Evolutionary conservation across 2,888 invertebrate species (phyloP).

Genomic region (Nomada flava): DNA sequence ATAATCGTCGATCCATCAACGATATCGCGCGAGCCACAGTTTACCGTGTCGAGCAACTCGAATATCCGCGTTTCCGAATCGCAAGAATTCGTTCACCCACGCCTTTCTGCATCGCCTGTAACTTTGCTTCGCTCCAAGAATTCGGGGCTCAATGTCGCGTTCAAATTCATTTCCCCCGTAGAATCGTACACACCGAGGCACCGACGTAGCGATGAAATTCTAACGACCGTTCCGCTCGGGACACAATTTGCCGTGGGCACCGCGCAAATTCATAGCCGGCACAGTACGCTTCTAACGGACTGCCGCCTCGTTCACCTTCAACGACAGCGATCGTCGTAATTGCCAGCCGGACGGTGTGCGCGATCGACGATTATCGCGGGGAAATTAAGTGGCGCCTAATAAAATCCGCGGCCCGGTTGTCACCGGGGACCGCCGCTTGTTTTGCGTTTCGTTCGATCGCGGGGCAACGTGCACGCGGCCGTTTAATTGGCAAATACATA

Average conservation of each 20-base stretch:
- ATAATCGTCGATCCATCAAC: constrained; percentile 30
- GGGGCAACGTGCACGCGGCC: background rate
- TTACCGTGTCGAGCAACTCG: constrained; percentile 6
- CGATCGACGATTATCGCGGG: constrained; percentile 19
- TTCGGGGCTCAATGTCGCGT: background rate
- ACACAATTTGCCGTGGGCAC: no score
- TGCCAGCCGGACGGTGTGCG: background rate
- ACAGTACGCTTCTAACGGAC: background rate
- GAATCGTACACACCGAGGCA: no score
- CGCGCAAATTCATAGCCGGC: no score
- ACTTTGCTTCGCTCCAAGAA: background rate
- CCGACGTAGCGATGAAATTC: no score
- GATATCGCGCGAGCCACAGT: constrained; percentile 6
- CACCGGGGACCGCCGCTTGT: background rate
- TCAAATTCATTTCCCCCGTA: no score
- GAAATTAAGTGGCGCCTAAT: constrained; percentile 31
- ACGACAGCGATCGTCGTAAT: constrained; percentile 6
- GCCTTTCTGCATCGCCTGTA: background rate
- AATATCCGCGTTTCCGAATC: background rate
- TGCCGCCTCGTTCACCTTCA: background rate
- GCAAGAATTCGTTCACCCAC: background rate
- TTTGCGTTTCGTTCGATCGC: background rate
- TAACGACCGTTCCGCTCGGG: no score
- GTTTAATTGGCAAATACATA: constrained; percentile 13
- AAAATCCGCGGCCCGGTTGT: constrained; percentile 7